Conservation (phyloP, 2,797 vertebrate genomes). For the Malurus leucopterus region DNA sequence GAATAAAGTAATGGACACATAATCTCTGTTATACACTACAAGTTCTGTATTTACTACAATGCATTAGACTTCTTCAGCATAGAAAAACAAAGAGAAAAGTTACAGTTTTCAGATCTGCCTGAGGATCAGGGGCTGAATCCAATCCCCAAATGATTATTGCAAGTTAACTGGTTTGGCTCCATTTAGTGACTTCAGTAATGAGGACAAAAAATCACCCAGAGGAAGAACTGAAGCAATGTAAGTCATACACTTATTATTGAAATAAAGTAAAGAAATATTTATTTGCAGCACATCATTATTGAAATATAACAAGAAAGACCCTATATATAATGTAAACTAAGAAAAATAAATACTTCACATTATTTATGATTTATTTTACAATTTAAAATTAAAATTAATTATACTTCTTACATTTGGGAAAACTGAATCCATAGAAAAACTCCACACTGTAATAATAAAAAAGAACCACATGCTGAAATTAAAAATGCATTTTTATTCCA, state of each 20-base stretch:
- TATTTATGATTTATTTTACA: background rate
- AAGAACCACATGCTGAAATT: background rate
- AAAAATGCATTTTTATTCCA: background rate
- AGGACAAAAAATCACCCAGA: background rate
- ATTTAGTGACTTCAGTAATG: background rate
- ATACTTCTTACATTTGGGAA: background rate
- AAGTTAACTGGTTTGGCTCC: background rate
- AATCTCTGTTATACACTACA: background rate
- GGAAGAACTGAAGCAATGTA: background rate
- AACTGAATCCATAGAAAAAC: background rate
- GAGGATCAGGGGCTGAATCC: background rate
- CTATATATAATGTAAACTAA: background rate
- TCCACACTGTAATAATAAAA: background rate
- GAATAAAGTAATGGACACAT: background rate
- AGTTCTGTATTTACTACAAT: background rate
- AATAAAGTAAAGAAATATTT: background rate
- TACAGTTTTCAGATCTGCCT: background rate
- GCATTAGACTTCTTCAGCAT: background rate
- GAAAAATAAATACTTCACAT: background rate
- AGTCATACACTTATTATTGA: background rate
- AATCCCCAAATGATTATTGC: background rate
- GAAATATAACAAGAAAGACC: background rate
- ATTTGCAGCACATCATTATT: background rate
- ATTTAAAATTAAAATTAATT: background rate
- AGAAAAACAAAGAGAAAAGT: slow-evolving; percentile 4